Percentiles rank a stretch among this genome's conserved stretches.
phyloP scores from a whole-genome alignment of 2,888 invertebrate species.

The Eretmocerus hayati region DNA sequence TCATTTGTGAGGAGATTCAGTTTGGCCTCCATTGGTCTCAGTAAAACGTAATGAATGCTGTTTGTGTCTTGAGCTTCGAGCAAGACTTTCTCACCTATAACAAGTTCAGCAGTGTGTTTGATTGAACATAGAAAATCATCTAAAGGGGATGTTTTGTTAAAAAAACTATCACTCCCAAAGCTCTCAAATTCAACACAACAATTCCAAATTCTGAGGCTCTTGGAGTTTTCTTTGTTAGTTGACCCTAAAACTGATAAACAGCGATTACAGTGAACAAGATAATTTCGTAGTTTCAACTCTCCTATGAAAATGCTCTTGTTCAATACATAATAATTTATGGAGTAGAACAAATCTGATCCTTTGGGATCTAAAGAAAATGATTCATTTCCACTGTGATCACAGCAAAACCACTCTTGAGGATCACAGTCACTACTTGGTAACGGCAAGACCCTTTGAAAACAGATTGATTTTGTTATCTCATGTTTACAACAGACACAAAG shows the following conservation, averaged over 20 bases:
- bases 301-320: slow-evolving; percentile 28
- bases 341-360: slow-evolving; percentile 38
- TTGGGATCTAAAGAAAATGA: slow-evolving; percentile 28
- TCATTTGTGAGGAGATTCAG: slow-evolving; percentile 32
- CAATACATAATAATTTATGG: slow-evolving; percentile 32
- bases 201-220: slow-evolving; percentile 40
- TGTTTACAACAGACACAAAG: slow-evolving; percentile 37
- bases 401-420: slow-evolving; percentile 43
- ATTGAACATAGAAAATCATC: slow-evolving; percentile 37
- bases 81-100: slow-evolving; percentile 34
- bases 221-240: slow-evolving; percentile 26
- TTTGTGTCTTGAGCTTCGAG: slow-evolving; percentile 32
- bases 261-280: slow-evolving; percentile 33
- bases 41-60: slow-evolving; percentile 29
- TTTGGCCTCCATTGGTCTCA: slow-evolving; percentile 39
- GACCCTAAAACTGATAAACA: slow-evolving; percentile 37
- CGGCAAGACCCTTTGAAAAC: slow-evolving; percentile 35
- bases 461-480: slow-evolving; percentile 29
- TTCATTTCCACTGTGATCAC: slow-evolving; percentile 23
- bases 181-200: slow-evolving; percentile 32
- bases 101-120: slow-evolving; percentile 29
- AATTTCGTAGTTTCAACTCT: slow-evolving; percentile 27
- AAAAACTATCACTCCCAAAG: slow-evolving; percentile 9
- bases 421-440: slow-evolving; percentile 38
- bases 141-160: slow-evolving; percentile 26